These are phyloP conservation scores for Todus mexicanus DNA, from an alignment of 2,797 vertebrate genomes.

Conservation along the genomic window DNA sequence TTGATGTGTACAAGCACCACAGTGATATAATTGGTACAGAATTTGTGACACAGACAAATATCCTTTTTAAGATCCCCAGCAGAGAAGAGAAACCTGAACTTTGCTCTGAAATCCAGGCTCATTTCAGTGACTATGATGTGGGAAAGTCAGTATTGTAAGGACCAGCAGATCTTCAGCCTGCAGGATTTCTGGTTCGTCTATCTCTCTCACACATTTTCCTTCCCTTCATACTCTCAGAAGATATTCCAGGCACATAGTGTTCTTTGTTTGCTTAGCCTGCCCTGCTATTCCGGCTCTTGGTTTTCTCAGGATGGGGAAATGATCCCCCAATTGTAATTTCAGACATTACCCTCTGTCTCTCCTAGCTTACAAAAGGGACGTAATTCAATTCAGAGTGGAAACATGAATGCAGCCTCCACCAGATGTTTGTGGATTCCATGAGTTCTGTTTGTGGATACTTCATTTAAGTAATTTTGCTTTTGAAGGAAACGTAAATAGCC, in stretches of 20 bases:
- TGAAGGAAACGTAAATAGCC: slow-evolving; percentile 21
- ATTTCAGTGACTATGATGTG: not conserved
- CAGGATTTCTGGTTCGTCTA: not conserved
- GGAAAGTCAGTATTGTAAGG: not conserved
- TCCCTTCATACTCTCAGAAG: not conserved
- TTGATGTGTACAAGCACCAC: not conserved
- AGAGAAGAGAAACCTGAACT: not conserved
- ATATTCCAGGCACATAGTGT: not conserved
- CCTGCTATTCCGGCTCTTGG: not conserved
- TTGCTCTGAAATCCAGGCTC: not conserved
- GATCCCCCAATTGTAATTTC: slow-evolving; percentile 12
- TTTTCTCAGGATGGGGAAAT: slow-evolving; percentile 28
- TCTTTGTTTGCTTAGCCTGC: not conserved
- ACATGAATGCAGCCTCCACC: slow-evolving; percentile 11
- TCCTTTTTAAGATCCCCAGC: not conserved
- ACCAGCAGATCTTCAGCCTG: not conserved
- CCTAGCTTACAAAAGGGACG: slow-evolving; percentile 8
- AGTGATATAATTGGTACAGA: not conserved
- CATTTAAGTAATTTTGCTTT: slow-evolving; percentile 32
- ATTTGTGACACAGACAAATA: not conserved
- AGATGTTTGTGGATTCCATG: slow-evolving; percentile 58
- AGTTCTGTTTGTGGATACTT: slow-evolving; percentile 34
- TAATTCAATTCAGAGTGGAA: slow-evolving; percentile 62
- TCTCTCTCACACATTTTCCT: not conserved
- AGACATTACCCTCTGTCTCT: slow-evolving; percentile 10